Conservation (phyloP, 2,113 vertebrate genomes). For the Alexandromys fortis region DNA sequence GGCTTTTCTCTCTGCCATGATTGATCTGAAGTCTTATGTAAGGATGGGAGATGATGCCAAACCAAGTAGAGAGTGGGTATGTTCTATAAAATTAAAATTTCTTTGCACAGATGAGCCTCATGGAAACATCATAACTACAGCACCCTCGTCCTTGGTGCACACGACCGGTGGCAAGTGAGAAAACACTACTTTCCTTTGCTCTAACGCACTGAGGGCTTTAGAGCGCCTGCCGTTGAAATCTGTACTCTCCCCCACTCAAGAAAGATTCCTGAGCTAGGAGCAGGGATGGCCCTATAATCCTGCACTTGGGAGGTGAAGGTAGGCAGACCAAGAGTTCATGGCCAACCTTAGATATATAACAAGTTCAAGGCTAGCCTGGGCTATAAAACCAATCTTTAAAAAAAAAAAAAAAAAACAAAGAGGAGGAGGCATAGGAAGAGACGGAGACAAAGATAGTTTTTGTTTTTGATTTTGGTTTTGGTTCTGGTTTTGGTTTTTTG, state of each 20-base stretch:
- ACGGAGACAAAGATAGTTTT: neutral
- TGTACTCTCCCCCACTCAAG: no score
- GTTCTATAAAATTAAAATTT: conserved; percentile 37
- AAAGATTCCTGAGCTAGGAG: no score
- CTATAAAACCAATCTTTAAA: no score
- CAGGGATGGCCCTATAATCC: no score
- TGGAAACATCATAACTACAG: conserved; percentile 32
- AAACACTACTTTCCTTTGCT: no score
- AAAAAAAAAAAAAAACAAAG: no score
- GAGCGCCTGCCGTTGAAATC: no score
- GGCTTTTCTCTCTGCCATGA: conserved; percentile 25
- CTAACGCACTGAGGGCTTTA: no score
- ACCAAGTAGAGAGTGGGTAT: neutral
- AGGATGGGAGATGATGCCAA: neutral
- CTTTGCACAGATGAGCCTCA: neutral
- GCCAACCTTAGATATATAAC: no score
- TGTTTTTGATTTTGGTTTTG: neutral
- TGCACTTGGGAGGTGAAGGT: no score
- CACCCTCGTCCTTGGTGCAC: neutral
- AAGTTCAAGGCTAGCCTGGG: no score
- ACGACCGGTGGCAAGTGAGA: neutral
- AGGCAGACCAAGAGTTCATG: no score
- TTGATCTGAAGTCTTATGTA: conserved; percentile 25
- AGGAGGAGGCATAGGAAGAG: neutral
- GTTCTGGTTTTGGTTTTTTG: neutral